A percentile compares a stretch with the other conserved stretches of the same genome.
phyloP scores from a whole-genome alignment of 2,113 vertebrate genomes.

The Cynopterus brachyotis region DNA sequence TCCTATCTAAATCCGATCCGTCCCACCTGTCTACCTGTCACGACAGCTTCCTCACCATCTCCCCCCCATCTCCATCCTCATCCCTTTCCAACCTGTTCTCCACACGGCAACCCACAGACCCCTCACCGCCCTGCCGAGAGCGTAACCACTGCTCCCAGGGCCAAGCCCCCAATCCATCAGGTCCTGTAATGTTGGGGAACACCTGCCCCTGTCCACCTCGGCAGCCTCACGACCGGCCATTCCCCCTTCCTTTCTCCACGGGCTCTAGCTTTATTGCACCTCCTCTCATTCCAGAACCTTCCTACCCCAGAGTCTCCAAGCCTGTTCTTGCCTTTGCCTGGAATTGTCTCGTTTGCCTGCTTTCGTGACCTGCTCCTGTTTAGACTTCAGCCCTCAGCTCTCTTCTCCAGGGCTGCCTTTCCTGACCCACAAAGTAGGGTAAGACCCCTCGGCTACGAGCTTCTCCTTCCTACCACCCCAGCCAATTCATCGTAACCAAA shows the following conservation, averaged over 20 bases:
- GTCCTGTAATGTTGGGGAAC: neutral
- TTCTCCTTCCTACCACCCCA: neutral
- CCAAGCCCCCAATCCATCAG: neutral
- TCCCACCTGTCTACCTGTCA: too few species aligned
- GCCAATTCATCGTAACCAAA: neutral
- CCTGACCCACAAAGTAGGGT: neutral
- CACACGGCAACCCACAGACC: rapidly evolving
- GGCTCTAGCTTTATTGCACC: neutral
- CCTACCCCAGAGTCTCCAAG: neutral
- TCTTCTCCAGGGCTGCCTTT: neutral
- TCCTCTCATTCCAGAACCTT: neutral
- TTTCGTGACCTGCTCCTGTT: neutral
- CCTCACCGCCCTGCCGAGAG: neutral
- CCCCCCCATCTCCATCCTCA: neutral
- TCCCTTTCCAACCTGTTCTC: neutral
- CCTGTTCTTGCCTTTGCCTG: neutral
- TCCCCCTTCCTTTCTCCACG: neutral
- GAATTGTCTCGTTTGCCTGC: neutral
- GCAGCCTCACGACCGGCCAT: neutral
- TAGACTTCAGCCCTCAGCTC: neutral
- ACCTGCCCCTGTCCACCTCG: neutral
- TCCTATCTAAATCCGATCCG: neutral
- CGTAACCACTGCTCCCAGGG: neutral
- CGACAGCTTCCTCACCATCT: neutral
- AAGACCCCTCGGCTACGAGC: neutral